A percentile compares a stretch with the other conserved stretches of the same genome.
These are phyloP conservation scores for Regulus satrapa DNA, from an alignment of 2,113 vertebrate genomes.

Conservation along the genomic window DNA sequence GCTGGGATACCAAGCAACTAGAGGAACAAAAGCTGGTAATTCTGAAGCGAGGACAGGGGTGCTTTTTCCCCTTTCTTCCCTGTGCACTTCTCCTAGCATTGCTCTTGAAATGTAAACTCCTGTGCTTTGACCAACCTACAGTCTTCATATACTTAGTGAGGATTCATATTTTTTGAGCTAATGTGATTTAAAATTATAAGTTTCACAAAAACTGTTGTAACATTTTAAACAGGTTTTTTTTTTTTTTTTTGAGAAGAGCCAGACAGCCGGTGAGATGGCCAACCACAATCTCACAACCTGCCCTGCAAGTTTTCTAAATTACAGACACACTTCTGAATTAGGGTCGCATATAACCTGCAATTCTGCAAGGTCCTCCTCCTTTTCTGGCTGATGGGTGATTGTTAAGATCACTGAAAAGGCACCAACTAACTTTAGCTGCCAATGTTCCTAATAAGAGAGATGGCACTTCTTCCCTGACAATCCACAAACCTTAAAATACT, in stretches of 20 bases:
- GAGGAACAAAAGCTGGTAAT: neutral
- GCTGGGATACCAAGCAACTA: neutral
- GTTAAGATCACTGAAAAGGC: neutral
- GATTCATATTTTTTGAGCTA: neutral
- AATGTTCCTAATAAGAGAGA: neutral
- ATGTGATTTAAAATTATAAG: neutral
- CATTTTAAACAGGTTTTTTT: neutral
- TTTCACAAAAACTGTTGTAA: neutral
- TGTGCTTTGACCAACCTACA: neutral
- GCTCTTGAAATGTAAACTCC: neutral
- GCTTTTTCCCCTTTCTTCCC: neutral
- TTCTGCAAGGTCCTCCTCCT: neutral
- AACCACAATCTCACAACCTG: neutral
- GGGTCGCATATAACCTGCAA: neutral
- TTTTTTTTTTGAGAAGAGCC: neutral
- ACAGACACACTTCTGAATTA: neutral
- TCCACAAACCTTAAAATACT: neutral
- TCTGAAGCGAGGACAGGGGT: neutral
- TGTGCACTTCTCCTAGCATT: neutral
- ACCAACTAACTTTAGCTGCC: neutral
- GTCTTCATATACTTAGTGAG: neutral
- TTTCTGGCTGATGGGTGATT: neutral
- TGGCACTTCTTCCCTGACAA: neutral
- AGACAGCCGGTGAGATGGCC: neutral
- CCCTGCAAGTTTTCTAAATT: conserved; percentile 13